Conservation (phyloP, 2,113 vertebrate species). For the rat (Rattus norvegicus) region DNA sequence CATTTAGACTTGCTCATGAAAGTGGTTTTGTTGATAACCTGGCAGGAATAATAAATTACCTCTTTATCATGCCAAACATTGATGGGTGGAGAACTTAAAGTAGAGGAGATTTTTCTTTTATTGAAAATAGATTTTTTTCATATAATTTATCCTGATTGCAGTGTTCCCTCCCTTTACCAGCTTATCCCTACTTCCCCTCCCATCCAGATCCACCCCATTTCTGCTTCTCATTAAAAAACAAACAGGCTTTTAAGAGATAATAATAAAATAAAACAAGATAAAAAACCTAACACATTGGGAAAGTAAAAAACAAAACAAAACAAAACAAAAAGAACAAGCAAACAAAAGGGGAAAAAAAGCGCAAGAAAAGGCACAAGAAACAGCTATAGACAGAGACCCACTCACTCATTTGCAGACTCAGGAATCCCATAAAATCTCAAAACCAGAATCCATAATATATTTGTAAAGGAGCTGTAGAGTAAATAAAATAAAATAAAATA, state of each 20-base stretch:
- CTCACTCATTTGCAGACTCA: background rate
- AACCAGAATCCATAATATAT: background rate
- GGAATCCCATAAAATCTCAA: background rate
- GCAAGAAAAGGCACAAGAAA: background rate
- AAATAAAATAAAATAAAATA: background rate
- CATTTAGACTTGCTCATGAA: slow-evolving; percentile 54
- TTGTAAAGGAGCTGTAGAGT: background rate
- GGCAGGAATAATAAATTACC: slow-evolving; percentile 60
- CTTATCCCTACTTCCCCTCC: background rate
- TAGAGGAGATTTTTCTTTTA: background rate
- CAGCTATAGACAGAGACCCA: background rate
- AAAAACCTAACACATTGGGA: background rate
- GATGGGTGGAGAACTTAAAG: background rate
- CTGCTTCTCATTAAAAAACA: background rate
- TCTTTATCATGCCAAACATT: slow-evolving; percentile 35
- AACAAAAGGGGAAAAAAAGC: background rate
- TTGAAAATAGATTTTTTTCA: background rate
- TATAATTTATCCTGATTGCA: background rate
- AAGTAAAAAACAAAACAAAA: background rate
- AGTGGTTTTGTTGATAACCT: slow-evolving; percentile 66
- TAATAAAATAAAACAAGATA: background rate
- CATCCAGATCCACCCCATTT: background rate
- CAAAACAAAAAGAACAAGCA: background rate
- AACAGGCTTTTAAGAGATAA: background rate
- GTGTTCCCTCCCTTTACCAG: background rate